Evolutionary conservation across 2,113 vertebrate species (phyloP).

Genomic region (Petroica traversi): DNA sequence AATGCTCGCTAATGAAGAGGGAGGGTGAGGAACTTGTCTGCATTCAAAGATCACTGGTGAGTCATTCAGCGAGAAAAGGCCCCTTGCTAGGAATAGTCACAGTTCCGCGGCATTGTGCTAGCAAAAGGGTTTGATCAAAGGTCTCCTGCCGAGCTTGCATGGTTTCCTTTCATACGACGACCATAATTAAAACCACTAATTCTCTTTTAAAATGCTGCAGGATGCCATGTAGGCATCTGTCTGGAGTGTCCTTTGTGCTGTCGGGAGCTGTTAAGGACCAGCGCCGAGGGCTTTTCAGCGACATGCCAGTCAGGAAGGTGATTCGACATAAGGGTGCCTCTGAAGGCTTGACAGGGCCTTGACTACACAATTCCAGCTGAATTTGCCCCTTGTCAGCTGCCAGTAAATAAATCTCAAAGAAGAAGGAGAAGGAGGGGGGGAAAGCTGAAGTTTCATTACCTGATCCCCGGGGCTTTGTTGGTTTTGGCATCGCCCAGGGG

Average conservation of each 20-base stretch:
- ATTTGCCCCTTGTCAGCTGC: conserved; percentile 85
- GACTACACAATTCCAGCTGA: conserved; percentile 83
- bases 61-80: conserved; percentile 86
- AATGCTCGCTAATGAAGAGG: conserved; percentile 89
- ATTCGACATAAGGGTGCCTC: conserved; percentile 84
- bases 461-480: conserved; percentile 80
- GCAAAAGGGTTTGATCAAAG: conserved; percentile 83
- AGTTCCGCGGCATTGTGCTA: conserved; percentile 88
- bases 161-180: conserved; percentile 85
- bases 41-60: conserved; percentile 89
- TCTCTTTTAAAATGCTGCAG: conserved; percentile 91
- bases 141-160: conserved; percentile 81
- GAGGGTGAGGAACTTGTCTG: conserved; percentile 84
- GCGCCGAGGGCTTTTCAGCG: conserved; percentile 80
- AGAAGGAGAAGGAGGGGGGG: neutral
- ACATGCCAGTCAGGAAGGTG: conserved; percentile 86
- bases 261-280: conserved; percentile 86
- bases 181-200: conserved; percentile 91
- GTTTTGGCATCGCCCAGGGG: conserved; percentile 79
- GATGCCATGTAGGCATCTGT: conserved; percentile 88
- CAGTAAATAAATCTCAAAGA: conserved; percentile 84
- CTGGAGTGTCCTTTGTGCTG: conserved; percentile 89
- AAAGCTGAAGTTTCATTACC: conserved; percentile 83
- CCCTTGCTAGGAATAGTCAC: conserved; percentile 85
- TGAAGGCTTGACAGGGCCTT: conserved; percentile 82